Conservation (phyloP, 2,888 invertebrate genomes). For the Eupithecia insigniata region DNA sequence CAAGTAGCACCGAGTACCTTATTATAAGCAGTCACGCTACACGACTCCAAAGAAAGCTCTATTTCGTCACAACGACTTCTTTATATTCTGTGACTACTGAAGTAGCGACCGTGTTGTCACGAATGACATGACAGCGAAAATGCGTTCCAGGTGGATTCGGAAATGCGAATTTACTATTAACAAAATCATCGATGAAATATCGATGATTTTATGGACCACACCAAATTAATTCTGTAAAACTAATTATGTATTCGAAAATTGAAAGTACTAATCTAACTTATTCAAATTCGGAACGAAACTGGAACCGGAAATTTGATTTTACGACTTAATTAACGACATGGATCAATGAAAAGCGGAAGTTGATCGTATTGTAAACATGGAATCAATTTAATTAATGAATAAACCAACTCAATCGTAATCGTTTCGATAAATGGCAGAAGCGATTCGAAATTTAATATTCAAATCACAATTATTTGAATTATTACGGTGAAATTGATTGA, state of each 20-base stretch:
- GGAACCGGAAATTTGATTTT: constrained; percentile 23
- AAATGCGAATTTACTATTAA: background rate
- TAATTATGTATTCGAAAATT: constrained; percentile 38
- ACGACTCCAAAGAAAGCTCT: constrained; percentile 30
- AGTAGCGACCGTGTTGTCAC: constrained; percentile 22
- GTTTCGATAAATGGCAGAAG: constrained; percentile 56
- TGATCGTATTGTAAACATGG: constrained; percentile 21
- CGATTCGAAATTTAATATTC: constrained; percentile 51
- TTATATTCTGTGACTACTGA: constrained; percentile 13
- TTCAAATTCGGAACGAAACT: constrained; percentile 42
- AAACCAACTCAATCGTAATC: constrained; percentile 6
- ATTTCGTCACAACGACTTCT: constrained; percentile 24
- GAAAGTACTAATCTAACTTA: constrained; percentile 24
- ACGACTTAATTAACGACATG: constrained; percentile 39
- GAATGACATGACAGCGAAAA: constrained; percentile 10
- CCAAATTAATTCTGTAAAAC: background rate
- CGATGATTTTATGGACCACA: background rate
- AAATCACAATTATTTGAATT: constrained; percentile 46
- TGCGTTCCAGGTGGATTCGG: background rate
- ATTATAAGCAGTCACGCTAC: constrained; percentile 38
- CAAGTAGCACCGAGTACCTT: constrained; percentile 18
- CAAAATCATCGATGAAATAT: background rate
- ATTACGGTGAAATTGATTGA: constrained; percentile 62
- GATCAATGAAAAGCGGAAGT: constrained; percentile 44
- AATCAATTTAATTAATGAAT: constrained; percentile 28